Base-by-base conservation (phyloP, 1,140 invertebrate species). In the Alviniconcha marisindica region DNA sequence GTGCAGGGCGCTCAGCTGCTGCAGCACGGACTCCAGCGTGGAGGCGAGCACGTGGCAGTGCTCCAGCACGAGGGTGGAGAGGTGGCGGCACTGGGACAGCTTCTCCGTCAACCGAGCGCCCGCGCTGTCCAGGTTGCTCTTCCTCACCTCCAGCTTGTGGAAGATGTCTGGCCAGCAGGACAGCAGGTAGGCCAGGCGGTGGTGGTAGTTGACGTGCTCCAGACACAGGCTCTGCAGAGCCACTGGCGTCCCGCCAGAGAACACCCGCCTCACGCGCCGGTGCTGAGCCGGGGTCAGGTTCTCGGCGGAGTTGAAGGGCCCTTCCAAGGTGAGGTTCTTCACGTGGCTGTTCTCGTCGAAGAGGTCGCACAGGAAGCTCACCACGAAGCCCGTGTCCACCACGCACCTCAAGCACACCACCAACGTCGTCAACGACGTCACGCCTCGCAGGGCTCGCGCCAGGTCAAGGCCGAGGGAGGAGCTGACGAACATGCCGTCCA, bases 191-290 rank as follows among this genome's bases (percentile, higher is more conserved):
- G 82, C 66, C 18, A 85, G 42, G 18, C 85, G 71, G 56, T 88
- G 85, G n/a, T 85, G 84, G 73, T 88, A 84, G 66, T 84, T 85
- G 60, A 87, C 77, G 78, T 88, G 84, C 21, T 88, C 87, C 18
- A 88, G 48, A 15, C 74, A 56, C 42, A 88, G 69, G 7, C n/a
- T 86, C 42, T 77, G 71, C 3, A 88, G 36, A 0, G 48, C 74
- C 0, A 83, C 36, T 0, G 44, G 31, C 0, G 14, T 40, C 3
- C 71, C n/a, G 12, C 44, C 40, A 14, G 81, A 85, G 12, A 81
- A 42, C 36, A 56, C 54, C 12, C 74, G 76, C 2, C 28, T 40
- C 15, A 88, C 81, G 15, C 86, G 63, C 24, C 54, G 81, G 76
- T 87, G 85, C 71, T 81, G 71, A 5, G 21, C 63, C 2, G 60